phyloP scores from a whole-genome alignment of 1,140 invertebrate species.

The Drosophila orena region DNA sequence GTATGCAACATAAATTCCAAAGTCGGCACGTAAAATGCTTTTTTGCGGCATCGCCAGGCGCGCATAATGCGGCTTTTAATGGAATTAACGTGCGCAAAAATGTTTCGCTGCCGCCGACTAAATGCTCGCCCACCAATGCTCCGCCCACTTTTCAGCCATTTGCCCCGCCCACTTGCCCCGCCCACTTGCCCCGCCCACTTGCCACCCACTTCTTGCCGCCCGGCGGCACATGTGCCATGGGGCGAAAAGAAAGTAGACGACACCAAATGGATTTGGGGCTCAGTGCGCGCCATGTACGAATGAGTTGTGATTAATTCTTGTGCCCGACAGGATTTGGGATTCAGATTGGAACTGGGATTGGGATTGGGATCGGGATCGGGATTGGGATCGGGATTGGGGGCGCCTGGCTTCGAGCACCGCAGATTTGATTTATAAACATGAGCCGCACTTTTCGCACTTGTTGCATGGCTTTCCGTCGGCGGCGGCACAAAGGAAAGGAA shows the following conservation, averaged over 20 bases:
- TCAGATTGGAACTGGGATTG: too few relatives aligned
- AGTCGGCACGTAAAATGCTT: constrained; percentile 46
- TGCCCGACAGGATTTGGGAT: constrained; percentile 16
- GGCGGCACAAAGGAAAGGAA: too few relatives aligned
- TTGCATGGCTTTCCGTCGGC: constrained; percentile 20
- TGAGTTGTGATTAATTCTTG: constrained; percentile 62
- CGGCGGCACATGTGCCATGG: background rate
- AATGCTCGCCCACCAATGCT: constrained; percentile 2
- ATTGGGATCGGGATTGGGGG: too few relatives aligned
- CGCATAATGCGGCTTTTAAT: constrained; percentile 64
- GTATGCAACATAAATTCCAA: constrained; percentile 51
- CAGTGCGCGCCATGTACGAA: constrained; percentile 29
- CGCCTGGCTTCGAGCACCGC: constrained; percentile 14
- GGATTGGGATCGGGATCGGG: too few relatives aligned
- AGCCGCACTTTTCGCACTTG: constrained; percentile 49
- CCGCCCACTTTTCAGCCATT: constrained; percentile 1
- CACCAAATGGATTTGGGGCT: constrained; percentile 38
- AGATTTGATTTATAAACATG: constrained; percentile 70
- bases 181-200: background rate
- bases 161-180: background rate
- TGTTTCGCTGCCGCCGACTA: constrained; percentile 38
- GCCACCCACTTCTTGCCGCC: background rate
- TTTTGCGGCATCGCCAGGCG: constrained; percentile 26
- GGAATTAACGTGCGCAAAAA: constrained; percentile 67
- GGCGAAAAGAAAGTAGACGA: background rate